Conservation (phyloP, 2,113 vertebrate genomes). For the Rutilus rutilus region DNA sequence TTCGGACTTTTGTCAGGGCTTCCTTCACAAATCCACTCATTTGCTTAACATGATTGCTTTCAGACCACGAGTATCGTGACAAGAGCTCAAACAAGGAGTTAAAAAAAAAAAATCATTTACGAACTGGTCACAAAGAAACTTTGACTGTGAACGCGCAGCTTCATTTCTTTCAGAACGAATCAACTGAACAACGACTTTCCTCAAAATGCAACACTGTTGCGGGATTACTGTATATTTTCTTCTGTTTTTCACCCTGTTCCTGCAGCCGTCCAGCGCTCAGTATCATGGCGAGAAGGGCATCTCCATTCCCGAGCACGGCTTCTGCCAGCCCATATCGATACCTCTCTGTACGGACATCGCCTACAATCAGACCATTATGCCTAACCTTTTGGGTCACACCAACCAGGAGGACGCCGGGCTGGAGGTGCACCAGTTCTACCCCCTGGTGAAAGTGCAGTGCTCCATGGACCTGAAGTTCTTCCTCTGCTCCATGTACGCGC, state of each 20-base stretch:
- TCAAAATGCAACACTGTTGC: conserved; percentile 54
- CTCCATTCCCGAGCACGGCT: conserved; percentile 89
- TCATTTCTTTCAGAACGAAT: conserved; percentile 57
- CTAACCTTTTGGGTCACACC: conserved; percentile 91
- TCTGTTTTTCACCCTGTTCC: conserved; percentile 66
- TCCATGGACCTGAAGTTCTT: conserved; percentile 90
- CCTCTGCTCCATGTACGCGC: conserved; percentile 92
- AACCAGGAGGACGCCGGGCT: conserved; percentile 92
- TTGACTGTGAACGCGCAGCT: conserved; percentile 40
- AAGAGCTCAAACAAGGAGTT: conserved; percentile 7
- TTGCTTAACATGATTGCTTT: conserved; percentile 42
- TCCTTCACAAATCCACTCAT: not conserved
- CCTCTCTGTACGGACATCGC: conserved; percentile 92
- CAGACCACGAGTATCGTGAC: conserved; percentile 10
- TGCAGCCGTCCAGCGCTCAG: conserved; percentile 70
- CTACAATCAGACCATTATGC: conserved; percentile 94
- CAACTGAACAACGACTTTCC: conserved; percentile 68
- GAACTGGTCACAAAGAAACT: conserved; percentile 7
- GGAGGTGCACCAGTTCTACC: conserved; percentile 93
- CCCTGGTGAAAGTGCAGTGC: conserved; percentile 90
- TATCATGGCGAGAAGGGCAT: conserved; percentile 87
- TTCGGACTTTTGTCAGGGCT: not conserved
- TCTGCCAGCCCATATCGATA: conserved; percentile 91
- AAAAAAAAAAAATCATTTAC: not conserved
- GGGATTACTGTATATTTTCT: conserved; percentile 64